A percentile compares a stretch with the other conserved stretches of the same genome.
These are phyloP conservation scores for Semnornis frantzii DNA, from an alignment of 2,113 vertebrate genomes.

Conservation along the genomic window DNA sequence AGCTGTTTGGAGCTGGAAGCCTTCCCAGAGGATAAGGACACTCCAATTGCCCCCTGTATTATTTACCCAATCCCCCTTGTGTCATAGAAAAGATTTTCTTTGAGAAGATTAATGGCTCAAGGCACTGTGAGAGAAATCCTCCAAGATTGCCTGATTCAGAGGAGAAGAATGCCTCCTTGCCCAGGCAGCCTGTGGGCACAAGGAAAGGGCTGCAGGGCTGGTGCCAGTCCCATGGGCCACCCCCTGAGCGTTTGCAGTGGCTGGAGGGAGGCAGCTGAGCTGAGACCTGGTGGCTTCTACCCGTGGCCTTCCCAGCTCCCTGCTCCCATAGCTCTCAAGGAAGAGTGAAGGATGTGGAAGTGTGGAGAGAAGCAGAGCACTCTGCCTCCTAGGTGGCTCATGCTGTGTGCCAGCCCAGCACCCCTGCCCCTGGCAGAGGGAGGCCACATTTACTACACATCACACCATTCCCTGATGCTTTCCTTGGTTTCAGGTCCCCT, in stretches of 20 bases:
- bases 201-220: neutral
- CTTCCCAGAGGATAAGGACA: constrained; percentile 4
- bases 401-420: fast-evolving
- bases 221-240: neutral
- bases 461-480: neutral
- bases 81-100: constrained; percentile 35
- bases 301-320: neutral
- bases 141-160: constrained; percentile 42
- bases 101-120: constrained; percentile 62
- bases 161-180: neutral
- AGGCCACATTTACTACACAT: fast-evolving
- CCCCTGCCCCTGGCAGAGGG: neutral
- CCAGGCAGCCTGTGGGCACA: neutral
- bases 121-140: constrained; percentile 34
- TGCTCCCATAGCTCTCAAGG: neutral
- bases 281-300: fast-evolving
- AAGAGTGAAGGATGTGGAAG: neutral
- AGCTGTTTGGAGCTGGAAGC: neutral
- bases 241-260: neutral
- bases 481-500: neutral
- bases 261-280: neutral
- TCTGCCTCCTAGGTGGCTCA: fast-evolving
- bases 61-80: constrained; percentile 49
- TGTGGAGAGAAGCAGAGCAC: neutral
- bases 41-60: neutral